Evolutionary conservation across 2,888 invertebrate genomes (phyloP).

Genomic region (Apamea crenata): DNA sequence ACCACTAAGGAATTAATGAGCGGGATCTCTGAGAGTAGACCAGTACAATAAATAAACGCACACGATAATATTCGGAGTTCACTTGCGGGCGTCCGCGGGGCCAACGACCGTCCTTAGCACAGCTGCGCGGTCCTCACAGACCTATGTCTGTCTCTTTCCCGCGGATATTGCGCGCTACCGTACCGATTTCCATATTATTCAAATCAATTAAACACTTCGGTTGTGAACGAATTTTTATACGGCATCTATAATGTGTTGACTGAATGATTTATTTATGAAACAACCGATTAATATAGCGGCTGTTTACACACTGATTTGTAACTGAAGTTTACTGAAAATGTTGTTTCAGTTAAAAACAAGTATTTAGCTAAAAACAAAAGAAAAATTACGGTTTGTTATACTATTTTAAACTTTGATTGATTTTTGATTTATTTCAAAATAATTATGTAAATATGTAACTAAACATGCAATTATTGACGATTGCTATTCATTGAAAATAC

Average conservation of each 20-base stretch:
- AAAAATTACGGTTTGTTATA: not conserved
- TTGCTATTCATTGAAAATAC: constrained; percentile 43
- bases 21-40: constrained; percentile 67
- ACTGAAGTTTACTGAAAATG: constrained; percentile 20
- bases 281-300: constrained; percentile 47
- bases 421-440: not conserved
- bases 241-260: constrained; percentile 59
- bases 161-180: constrained; percentile 78
- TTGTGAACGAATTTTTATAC: constrained; percentile 64
- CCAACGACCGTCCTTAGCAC: constrained; percentile 90
- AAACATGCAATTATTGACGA: constrained; percentile 19
- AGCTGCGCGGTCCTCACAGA: constrained; percentile 83
- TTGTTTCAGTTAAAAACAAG: not conserved
- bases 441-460: constrained; percentile 18
- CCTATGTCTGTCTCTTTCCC: constrained; percentile 80
- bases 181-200: constrained; percentile 72
- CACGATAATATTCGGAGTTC: constrained; percentile 88
- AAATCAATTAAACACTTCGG: constrained; percentile 72
- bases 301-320: constrained; percentile 41
- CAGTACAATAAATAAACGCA: constrained; percentile 79
- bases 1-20: constrained; percentile 70
- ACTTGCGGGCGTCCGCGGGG: constrained; percentile 87
- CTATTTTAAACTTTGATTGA: not conserved
- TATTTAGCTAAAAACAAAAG: not conserved
- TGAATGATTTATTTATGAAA: constrained; percentile 65